Evolutionary conservation across 2,888 invertebrate genomes (phyloP), one percentile per base, ranked within the genome.

Genomic region (Steinernema hermaphroditum): DNA sequence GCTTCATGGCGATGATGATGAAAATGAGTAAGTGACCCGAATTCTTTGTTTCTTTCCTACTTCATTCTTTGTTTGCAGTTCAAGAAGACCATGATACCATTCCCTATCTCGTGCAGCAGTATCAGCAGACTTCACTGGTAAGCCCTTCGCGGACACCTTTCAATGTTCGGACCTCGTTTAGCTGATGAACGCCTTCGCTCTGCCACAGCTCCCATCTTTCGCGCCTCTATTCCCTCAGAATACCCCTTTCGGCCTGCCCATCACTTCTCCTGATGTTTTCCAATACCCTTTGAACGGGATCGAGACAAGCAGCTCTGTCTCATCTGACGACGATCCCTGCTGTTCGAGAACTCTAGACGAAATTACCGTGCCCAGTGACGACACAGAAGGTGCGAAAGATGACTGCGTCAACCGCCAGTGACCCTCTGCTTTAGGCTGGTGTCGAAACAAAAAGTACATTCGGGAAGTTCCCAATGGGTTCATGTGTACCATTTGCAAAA

Each of bases 351-450:
- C 22, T 9, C 32, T 62, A 16, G 62, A 62, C 19, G 62, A 62
- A 32, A 62, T 62, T 32, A 80, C 79, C 16, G 77, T 82, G 19
- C 82, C 82, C 12, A 78, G 76, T 57, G 79, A 81, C 57, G 82
- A 82, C 69, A 82, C 80, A 57, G 82, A 82, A 62, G 82, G 81
- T 79, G 62, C 37, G 73, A n/a, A n/a, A n/a, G n/a, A n/a, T n/a
- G n/a, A n/a, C n/a, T n/a, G n/a, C n/a, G n/a, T n/a, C n/a, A n/a
- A n/a, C n/a, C n/a, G n/a, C n/a, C n/a, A n/a, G n/a, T n/a, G 62
- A 41, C 49, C 49, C 14, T 43, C 14, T 29, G 6, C 41, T 57
- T 44, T 41, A 72, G 76, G 76, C 27, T 76, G 76, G 76, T 76
- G 76, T 43, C 76, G 76, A 14, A 76, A 76, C 70, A 74, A 75